These are phyloP conservation scores for Napeogenes sylphis DNA, from an alignment of 2,888 invertebrate species.

Conservation along the genomic window DNA sequence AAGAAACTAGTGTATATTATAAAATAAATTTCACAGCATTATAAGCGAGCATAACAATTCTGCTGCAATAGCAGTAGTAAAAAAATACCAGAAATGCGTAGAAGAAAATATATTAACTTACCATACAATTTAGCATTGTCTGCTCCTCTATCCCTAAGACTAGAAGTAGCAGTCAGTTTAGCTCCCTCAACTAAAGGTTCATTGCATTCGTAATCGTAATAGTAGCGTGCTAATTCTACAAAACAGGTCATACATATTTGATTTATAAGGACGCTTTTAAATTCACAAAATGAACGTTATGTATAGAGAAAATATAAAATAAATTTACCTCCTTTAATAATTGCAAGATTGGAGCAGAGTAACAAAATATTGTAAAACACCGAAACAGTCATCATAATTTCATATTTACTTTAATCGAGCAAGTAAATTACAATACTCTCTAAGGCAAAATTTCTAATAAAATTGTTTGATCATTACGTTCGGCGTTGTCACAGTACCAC, in stretches of 20 bases:
- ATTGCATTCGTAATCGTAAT: slow-evolving; percentile 84
- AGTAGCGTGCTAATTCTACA: slow-evolving; percentile 65
- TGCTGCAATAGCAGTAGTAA: too few relatives aligned
- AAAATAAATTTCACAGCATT: neutral
- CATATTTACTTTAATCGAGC: slow-evolving; percentile 46
- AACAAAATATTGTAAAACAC: slow-evolving; percentile 66
- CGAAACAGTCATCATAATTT: slow-evolving; percentile 71
- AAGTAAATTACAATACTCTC: slow-evolving; percentile 34
- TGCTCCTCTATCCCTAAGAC: slow-evolving; percentile 88
- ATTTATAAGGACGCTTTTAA: neutral
- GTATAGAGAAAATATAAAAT: neutral
- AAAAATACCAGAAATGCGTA: too few relatives aligned
- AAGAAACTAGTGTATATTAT: neutral
- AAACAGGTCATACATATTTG: slow-evolving; percentile 27
- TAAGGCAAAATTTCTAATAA: slow-evolving; percentile 53
- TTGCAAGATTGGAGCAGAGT: slow-evolving; percentile 58
- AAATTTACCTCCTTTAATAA: slow-evolving; percentile 63
- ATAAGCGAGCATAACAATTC: too few relatives aligned
- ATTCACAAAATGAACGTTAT: slow-evolving; percentile 1
- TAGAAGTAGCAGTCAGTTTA: slow-evolving; percentile 87
- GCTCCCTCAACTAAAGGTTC: slow-evolving; percentile 86
- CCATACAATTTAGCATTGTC: slow-evolving; percentile 90
- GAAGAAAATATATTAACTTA: slow-evolving; percentile 64
- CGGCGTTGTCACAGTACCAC: slow-evolving; percentile 51
- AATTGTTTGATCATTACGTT: slow-evolving; percentile 72